Percentiles rank a stretch among this genome's conserved stretches.
Conservation (phyloP, 2,797 vertebrate species). For the Rhynchonycteris naso region DNA sequence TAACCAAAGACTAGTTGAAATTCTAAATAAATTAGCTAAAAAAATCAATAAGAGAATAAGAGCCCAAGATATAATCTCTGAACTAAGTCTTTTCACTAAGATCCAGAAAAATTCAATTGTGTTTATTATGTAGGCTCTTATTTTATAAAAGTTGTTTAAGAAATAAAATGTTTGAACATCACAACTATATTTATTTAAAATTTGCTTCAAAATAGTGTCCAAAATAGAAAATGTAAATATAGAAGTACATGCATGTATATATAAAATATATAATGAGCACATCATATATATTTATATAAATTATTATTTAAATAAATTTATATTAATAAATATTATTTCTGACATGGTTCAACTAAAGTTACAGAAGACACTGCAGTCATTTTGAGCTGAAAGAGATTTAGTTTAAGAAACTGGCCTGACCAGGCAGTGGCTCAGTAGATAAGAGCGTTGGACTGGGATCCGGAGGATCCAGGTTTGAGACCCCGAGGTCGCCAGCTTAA, state of each 20-base stretch:
- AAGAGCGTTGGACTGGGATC: too few species aligned
- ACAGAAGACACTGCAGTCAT: background rate
- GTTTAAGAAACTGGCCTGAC: background rate
- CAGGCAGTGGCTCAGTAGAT: too few species aligned
- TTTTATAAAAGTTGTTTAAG: slow-evolving; percentile 4
- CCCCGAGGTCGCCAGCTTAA: too few species aligned
- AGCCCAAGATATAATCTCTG: background rate
- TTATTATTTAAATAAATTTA: background rate
- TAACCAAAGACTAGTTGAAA: background rate
- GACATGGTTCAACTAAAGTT: background rate
- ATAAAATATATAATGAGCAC: background rate
- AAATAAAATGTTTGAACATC: background rate
- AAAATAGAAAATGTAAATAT: background rate
- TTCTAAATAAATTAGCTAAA: background rate
- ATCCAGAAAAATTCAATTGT: background rate
- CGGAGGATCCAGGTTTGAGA: too few species aligned
- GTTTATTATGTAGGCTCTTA: background rate
- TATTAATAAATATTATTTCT: background rate
- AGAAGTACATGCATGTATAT: background rate
- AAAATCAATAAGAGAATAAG: background rate
- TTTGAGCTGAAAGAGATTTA: background rate
- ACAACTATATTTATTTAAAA: background rate
- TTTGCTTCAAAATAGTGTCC: background rate
- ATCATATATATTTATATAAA: background rate
- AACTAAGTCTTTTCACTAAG: background rate